Evolutionary conservation across 2,888 invertebrate species (phyloP).

Genomic region (Sphaerophoria taeniata): DNA sequence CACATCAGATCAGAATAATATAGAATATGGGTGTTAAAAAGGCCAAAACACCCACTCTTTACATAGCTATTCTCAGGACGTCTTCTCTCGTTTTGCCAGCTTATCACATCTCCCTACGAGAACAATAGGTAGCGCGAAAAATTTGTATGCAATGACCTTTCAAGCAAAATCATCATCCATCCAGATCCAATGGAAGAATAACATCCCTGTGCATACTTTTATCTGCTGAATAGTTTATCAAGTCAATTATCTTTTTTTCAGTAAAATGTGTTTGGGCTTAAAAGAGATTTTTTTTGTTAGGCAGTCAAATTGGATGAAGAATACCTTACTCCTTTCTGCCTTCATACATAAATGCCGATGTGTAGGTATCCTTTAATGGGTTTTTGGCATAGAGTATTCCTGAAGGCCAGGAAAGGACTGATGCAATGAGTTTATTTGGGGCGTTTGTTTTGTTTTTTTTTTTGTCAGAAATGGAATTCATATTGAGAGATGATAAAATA

Average conservation of each 20-base stretch:
- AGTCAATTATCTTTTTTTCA: constrained; percentile 56
- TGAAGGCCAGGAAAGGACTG: constrained; percentile 43
- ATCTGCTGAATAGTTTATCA: constrained; percentile 59
- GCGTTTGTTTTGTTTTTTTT: not conserved
- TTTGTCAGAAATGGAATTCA: not conserved
- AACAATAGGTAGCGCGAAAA: constrained; percentile 11
- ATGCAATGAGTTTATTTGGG: constrained; percentile 11
- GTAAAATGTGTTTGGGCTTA: constrained; percentile 48
- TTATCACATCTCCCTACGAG: not conserved
- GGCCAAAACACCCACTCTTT: constrained; percentile 41
- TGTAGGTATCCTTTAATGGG: constrained; percentile 47
- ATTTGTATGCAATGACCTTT: constrained; percentile 70
- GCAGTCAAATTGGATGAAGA: constrained; percentile 22
- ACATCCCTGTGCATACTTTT: constrained; percentile 53
- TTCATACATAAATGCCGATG: not conserved
- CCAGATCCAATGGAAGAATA: constrained; percentile 33
- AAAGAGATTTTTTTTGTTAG: constrained; percentile 6
- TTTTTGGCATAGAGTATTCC: constrained; percentile 25
- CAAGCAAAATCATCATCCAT: constrained; percentile 19
- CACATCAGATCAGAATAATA: constrained; percentile 1
- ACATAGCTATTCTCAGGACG: not conserved
- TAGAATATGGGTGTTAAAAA: constrained; percentile 49
- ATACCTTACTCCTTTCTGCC: not conserved
- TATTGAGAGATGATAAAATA: not conserved
- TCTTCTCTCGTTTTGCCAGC: not conserved